A percentile compares a stretch with the other conserved stretches of the same genome.
Conservation (phyloP, 64 coral and sea anemone genomes). For the Stichodactyla mertensii region DNA sequence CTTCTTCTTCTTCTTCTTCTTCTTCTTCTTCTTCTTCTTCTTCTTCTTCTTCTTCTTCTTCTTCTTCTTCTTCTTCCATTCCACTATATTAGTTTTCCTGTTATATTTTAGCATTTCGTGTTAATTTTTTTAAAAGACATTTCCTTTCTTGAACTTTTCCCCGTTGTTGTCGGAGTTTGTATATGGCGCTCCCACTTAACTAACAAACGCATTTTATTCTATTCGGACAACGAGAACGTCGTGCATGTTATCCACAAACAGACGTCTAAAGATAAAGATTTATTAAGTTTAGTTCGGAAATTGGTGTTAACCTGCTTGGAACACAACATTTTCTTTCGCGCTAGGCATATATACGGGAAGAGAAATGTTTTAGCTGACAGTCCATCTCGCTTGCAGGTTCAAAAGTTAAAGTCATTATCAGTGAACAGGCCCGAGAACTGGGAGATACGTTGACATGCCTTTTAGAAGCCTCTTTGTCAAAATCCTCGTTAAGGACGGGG, state of each 20-base stretch:
- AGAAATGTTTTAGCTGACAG: slow-evolving; percentile 38
- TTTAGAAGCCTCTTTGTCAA: neutral
- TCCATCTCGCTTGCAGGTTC: slow-evolving; percentile 43
- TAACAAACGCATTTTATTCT: slow-evolving; percentile 13
- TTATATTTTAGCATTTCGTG: no score
- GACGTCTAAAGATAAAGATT: neutral
- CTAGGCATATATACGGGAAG: slow-evolving; percentile 18
- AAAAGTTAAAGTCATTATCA: slow-evolving; percentile 33
- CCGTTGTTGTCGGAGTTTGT: neutral
- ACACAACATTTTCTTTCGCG: slow-evolving; percentile 33
- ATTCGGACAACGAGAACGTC: slow-evolving; percentile 9
- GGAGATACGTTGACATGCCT: slow-evolving; percentile 16
- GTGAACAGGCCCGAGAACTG: slow-evolving; percentile 32
- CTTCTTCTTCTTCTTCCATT: no score
- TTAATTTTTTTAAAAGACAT: slow-evolving; percentile 21
- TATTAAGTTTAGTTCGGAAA: slow-evolving; percentile 10
- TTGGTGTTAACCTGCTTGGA: slow-evolving; percentile 18
- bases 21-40: no score
- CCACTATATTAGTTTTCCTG: no score
- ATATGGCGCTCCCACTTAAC: neutral
- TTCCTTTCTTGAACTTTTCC: slow-evolving; percentile 1
- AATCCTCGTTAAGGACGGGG: neutral
- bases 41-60: no score
- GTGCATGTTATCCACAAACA: slow-evolving; percentile 25
- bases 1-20: no score